Percentiles rank a stretch among this genome's conserved stretches.
These are phyloP conservation scores for Rhynchophorus ferrugineus DNA, from an alignment of 1,140 invertebrate genomes.

Conservation along the genomic window DNA sequence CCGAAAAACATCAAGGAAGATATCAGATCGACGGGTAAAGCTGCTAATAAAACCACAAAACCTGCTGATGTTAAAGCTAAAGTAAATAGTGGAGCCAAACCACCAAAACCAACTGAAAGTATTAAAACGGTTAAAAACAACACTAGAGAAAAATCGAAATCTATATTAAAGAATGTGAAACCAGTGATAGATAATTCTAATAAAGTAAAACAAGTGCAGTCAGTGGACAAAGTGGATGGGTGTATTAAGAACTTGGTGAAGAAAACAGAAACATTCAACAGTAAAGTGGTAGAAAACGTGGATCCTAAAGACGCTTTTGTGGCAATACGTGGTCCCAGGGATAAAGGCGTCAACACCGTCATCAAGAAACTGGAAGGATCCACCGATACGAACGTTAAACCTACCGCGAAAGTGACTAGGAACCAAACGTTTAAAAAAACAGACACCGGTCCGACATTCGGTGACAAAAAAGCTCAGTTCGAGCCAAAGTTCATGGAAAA, in stretches of 20 bases:
- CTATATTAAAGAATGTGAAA: slow-evolving; percentile 6
- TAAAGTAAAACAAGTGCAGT: slow-evolving; percentile 2
- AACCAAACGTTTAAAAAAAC: slow-evolving; percentile 19
- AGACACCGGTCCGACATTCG: background rate
- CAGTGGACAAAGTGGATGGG: slow-evolving; percentile 3
- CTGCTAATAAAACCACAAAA: slow-evolving; percentile 5
- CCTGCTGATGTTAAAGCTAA: slow-evolving; percentile 5
- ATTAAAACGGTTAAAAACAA: background rate
- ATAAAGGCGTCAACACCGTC: slow-evolving; percentile 24
- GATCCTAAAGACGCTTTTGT: slow-evolving; percentile 16
- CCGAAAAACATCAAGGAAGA: background rate
- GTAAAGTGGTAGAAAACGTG: slow-evolving; percentile 5
- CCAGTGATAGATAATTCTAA: background rate
- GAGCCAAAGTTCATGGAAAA: background rate
- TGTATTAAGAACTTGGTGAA: slow-evolving; percentile 9
- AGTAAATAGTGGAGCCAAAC: background rate
- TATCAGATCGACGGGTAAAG: slow-evolving; percentile 2
- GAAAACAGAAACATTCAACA: slow-evolving; percentile 12
- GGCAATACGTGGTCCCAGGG: slow-evolving; percentile 15
- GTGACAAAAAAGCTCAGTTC: slow-evolving; percentile 1
- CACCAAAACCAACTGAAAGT: background rate
- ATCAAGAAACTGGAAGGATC: slow-evolving; percentile 21
- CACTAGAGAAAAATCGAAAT: slow-evolving; percentile 8
- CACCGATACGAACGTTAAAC: background rate
- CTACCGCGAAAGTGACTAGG: slow-evolving; percentile 6